Conservation (phyloP, 2,797 vertebrate species). For the Smutsia gigantea region DNA sequence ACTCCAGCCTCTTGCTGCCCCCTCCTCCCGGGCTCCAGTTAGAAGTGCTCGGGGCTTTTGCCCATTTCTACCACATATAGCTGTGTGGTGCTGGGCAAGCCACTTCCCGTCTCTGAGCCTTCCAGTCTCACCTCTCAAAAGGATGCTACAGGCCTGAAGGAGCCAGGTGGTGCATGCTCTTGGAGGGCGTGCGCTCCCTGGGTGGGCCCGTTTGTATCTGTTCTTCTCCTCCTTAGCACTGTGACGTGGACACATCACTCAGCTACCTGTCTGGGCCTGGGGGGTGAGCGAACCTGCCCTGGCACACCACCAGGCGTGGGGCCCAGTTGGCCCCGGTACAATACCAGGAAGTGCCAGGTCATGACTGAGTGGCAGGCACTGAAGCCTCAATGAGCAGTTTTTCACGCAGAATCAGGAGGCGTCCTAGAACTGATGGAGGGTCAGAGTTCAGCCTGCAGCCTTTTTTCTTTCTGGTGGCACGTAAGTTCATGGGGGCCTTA, state of each 20-base stretch:
- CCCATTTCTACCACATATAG: accelerated
- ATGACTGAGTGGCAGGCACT: too few species aligned
- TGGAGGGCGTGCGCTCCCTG: accelerated
- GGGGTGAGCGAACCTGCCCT: background rate
- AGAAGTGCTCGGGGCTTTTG: background rate
- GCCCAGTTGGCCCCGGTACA: too few species aligned
- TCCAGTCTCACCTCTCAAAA: background rate
- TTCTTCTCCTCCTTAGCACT: background rate
- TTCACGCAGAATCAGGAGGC: too few species aligned
- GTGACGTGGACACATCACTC: background rate
- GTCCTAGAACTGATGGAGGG: too few species aligned
- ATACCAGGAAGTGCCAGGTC: too few species aligned
- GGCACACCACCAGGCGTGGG: background rate
- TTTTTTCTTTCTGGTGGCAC: too few species aligned
- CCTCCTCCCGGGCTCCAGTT: background rate
- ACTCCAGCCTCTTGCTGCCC: background rate
- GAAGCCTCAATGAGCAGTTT: too few species aligned
- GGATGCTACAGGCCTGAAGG: accelerated
- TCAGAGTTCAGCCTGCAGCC: too few species aligned
- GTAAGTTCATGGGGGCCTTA: too few species aligned
- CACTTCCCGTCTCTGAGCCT: background rate
- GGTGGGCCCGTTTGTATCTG: too few species aligned
- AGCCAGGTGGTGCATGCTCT: background rate
- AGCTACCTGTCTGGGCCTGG: background rate
- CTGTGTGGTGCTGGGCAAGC: background rate